Percentiles rank a stretch among this genome's conserved stretches.
phyloP scores from a whole-genome alignment of 2,797 vertebrate genomes.

The Crypturellus tataupa region DNA sequence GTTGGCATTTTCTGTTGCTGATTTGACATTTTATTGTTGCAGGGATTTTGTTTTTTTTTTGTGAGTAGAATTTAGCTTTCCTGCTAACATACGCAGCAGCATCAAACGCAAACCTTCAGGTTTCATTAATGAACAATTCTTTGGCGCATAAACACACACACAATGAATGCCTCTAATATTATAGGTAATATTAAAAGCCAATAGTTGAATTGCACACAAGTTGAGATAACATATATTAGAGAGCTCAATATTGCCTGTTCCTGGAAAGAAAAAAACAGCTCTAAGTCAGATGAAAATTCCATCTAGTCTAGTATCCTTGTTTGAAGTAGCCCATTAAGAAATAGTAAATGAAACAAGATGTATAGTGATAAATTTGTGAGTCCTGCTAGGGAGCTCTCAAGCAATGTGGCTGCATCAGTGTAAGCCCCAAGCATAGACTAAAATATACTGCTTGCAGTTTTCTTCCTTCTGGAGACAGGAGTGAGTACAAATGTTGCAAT shows the following conservation, averaged over 20 bases:
- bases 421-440: neutral
- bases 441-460: neutral
- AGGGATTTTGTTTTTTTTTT: neutral
- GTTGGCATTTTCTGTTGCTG: neutral
- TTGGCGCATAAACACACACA: neutral
- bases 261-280: neutral
- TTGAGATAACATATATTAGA: neutral
- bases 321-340: neutral
- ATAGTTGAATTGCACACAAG: neutral
- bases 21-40: neutral
- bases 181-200: neutral
- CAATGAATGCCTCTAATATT: neutral
- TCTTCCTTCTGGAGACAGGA: neutral
- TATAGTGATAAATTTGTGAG: neutral
- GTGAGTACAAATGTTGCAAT: neutral
- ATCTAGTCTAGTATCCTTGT: neutral
- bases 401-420: neutral
- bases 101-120: rapidly evolving
- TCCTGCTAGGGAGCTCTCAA: neutral
- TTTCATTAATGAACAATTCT: neutral
- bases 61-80: neutral
- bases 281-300: neutral
- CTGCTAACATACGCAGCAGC: neutral
- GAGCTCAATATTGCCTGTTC: neutral
- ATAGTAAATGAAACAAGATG: neutral